Base-by-base conservation (phyloP, 1,140 invertebrate species). In the Babylonia areolata region DNA sequence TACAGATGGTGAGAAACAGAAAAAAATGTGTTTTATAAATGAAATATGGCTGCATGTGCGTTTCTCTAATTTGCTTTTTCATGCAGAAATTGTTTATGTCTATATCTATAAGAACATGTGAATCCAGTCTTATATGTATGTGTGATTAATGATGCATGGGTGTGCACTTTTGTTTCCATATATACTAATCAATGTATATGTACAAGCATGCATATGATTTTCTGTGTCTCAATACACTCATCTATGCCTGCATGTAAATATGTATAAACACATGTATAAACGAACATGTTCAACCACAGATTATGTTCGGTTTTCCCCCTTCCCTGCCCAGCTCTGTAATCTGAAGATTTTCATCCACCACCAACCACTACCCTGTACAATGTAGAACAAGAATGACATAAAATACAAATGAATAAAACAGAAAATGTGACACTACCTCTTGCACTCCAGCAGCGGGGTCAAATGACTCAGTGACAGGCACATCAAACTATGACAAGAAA, bases 391-490 rank as follows among this genome's bases (percentile, higher is more conserved):
- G 6, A 5, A 73, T 73, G 5, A 33, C 3, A n/a, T 35, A 11
- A 35, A 73, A 73, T 31, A 28, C 6, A 73, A 73, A 73, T 11
- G 71, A 33, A 73, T 35, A 15, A 39, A 35, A 77, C 11, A 15
- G n/a, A 35, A 73, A 73, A 35, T 37, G 31, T 33, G 71, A 15
- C 37, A 78, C 84, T 85, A 85, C 77, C 84, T 85, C 84, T 77
- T 73, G 73, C 39, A 77, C 51, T 12, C n/a, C 73, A 85, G 33
- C 77, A 78, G 42, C 28, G 35, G 73, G 46, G 31, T 42, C 73
- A 54, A 54, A 77, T 0, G 77, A 78, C 46, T 58, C 77, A 58
- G 77, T 77, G 71, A 85, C 71, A 58, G 77, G 73, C 31, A 77
- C 33, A 77, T 17, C 77, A 85, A 28, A 85, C 73, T 79, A 58